phyloP scores from a whole-genome alignment of 2,797 vertebrate genomes.

The Clamator glandarius region DNA sequence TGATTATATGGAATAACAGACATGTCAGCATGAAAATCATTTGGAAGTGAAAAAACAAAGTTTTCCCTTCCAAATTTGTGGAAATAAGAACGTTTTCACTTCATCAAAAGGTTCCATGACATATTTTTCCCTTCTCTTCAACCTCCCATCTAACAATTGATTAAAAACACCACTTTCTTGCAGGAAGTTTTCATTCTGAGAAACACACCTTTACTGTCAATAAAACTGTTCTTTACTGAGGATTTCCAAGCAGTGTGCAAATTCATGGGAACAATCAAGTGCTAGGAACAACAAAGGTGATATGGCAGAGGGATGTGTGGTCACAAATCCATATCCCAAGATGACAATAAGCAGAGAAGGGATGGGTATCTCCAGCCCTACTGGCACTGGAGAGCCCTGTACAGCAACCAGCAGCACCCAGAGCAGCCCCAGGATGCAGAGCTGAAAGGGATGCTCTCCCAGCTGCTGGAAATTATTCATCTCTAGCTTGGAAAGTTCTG shows the following conservation, averaged over 20 bases:
- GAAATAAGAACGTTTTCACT: not conserved
- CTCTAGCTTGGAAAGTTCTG: not conserved
- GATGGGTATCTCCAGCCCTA: not conserved
- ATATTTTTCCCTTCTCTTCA: not conserved
- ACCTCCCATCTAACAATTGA: not conserved
- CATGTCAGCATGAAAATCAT: not conserved
- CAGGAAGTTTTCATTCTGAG: not conserved
- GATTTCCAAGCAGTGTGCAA: not conserved
- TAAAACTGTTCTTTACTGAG: not conserved
- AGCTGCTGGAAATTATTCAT: not conserved
- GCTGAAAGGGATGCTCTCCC: not conserved
- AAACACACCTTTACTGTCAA: not conserved
- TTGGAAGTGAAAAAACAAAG: not conserved
- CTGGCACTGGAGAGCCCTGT: not conserved
- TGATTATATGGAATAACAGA: not conserved
- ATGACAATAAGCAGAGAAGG: not conserved
- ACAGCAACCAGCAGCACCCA: not conserved
- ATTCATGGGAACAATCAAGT: rapidly evolving
- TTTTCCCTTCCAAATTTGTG: not conserved
- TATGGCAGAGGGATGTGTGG: rapidly evolving
- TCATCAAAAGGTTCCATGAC: not conserved
- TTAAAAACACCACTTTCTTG: not conserved
- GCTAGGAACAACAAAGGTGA: not conserved
- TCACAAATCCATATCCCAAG: rapidly evolving
- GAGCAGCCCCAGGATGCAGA: not conserved